Conservation (phyloP, 2,797 vertebrate species). For the Varecia variegata region DNA sequence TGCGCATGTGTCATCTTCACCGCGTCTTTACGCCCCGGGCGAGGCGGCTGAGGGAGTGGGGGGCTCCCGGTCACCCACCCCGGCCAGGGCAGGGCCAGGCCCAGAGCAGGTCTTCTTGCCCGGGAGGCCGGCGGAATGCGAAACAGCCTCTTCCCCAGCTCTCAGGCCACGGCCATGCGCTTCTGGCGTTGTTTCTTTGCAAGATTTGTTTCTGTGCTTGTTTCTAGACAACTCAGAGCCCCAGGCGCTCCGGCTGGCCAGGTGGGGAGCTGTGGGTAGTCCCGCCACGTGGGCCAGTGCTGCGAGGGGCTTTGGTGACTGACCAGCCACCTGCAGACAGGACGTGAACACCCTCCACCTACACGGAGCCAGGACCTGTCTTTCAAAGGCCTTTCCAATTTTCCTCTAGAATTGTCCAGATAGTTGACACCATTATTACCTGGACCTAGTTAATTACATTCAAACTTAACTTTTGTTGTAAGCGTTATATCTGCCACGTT, state of each 20-base stretch:
- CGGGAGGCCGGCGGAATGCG: not conserved
- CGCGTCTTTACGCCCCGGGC: not conserved
- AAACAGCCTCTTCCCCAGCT: not conserved
- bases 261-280: not conserved
- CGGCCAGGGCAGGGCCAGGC: not conserved
- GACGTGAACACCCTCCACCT: rapidly evolving
- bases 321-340: too few relatives aligned
- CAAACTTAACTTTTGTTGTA: not conserved
- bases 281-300: not conserved
- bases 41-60: not conserved
- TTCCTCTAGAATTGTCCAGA: not conserved
- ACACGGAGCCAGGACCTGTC: not conserved
- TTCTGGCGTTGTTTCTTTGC: not conserved
- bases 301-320: not conserved
- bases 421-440: not conserved
- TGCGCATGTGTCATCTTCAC: not conserved
- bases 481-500: not conserved
- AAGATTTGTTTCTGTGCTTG: not conserved
- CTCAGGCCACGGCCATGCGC: too few relatives aligned
- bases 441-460: not conserved
- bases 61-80: too few relatives aligned
- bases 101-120: rapidly evolving
- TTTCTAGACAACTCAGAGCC: not conserved
- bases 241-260: rapidly evolving
- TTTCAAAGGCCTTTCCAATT: not conserved